These are phyloP conservation scores for Chinchilla lanigera DNA, from an alignment of 2,113 vertebrate genomes.

Conservation along the genomic window DNA sequence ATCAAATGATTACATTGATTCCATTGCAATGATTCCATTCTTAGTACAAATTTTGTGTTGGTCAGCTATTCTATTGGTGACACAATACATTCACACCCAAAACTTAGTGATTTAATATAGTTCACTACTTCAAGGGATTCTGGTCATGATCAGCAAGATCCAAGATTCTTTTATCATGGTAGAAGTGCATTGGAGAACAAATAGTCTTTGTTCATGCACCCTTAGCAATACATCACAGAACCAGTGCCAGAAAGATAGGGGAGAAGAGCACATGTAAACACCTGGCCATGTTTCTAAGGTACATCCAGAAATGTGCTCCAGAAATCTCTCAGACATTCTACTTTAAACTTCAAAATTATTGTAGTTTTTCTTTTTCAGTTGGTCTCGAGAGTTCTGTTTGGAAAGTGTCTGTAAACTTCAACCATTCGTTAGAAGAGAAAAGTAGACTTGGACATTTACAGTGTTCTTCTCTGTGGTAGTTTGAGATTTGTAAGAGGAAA, in stretches of 20 bases:
- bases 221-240: background rate
- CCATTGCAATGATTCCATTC: no score
- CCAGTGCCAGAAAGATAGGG: background rate
- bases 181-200: background rate
- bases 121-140: background rate
- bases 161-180: background rate
- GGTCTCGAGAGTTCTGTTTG: background rate
- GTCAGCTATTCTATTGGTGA: background rate
- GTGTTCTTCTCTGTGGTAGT: no score
- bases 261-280: background rate
- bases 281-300: no score
- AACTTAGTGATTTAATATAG: background rate
- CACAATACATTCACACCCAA: background rate
- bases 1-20: no score
- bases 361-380: background rate
- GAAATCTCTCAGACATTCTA: background rate
- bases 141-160: background rate
- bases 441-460: no score
- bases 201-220: background rate
- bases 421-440: rapidly evolving
- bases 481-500: no score
- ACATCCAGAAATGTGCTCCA: background rate
- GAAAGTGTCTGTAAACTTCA: background rate
- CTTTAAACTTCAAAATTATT: background rate
- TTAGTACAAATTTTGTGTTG: background rate